Evolutionary conservation across 2,888 invertebrate genomes (phyloP).

Genomic region (Agonum fuliginosum): DNA sequence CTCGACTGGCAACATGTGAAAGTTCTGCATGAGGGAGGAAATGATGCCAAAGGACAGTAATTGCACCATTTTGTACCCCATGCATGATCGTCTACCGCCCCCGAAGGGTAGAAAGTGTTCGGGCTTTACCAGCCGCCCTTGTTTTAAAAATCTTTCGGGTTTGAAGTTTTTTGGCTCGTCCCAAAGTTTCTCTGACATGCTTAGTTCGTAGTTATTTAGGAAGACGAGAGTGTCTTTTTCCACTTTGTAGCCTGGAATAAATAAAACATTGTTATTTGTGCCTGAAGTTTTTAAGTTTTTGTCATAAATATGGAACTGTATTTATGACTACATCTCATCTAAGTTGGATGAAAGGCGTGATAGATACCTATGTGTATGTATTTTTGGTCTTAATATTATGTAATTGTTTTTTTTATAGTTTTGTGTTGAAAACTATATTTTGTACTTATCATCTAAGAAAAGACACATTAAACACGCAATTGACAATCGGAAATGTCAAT

Average conservation of each 20-base stretch:
- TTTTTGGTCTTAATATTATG: too few relatives aligned
- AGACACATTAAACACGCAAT: too few relatives aligned
- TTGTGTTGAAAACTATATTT: too few relatives aligned
- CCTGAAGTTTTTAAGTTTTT: too few relatives aligned
- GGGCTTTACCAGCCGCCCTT: conserved; percentile 76
- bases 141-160: conserved; percentile 78
- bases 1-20: conserved; percentile 72
- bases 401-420: too few relatives aligned
- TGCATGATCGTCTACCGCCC: conserved; percentile 79
- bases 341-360: too few relatives aligned
- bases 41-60: conserved; percentile 76
- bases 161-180: conserved; percentile 76
- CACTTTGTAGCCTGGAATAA: conserved; percentile 76
- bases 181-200: conserved; percentile 80
- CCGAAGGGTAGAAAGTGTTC: conserved; percentile 81
- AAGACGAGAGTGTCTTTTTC: conserved; percentile 79
- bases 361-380: too few relatives aligned
- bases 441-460: too few relatives aligned
- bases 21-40: conserved; percentile 76
- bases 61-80: conserved; percentile 82
- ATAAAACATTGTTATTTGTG: too few relatives aligned
- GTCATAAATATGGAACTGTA: too few relatives aligned
- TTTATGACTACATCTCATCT: too few relatives aligned
- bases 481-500: too few relatives aligned
- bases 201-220: conserved; percentile 81